These are phyloP conservation scores for Ichneumoninae sp. DNA, from an alignment of 2,888 invertebrate species.

Conservation along the genomic window DNA sequence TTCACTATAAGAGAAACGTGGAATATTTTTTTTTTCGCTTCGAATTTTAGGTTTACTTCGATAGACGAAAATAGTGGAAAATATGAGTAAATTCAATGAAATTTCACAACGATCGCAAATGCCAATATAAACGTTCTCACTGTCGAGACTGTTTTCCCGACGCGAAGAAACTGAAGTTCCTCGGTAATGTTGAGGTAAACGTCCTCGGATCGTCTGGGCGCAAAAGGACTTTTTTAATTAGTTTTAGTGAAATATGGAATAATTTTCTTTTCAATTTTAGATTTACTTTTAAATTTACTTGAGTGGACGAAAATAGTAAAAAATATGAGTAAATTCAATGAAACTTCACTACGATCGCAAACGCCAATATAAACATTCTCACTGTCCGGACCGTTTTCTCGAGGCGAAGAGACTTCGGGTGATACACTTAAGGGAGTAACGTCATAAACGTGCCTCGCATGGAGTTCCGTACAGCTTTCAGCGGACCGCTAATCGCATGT, in stretches of 20 bases:
- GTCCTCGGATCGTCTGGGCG: background rate
- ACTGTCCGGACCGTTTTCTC: background rate
- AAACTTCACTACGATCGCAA: background rate
- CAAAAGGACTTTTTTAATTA: background rate
- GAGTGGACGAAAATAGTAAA: background rate
- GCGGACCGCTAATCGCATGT: slow-evolving; percentile 1
- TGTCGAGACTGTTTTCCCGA: background rate
- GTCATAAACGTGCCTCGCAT: background rate
- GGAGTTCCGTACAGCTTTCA: background rate
- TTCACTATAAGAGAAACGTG: background rate
- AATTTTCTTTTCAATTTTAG: background rate
- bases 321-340: background rate
- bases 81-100: background rate
- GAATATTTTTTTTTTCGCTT: background rate
- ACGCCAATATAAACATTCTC: background rate
- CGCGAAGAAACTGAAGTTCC: background rate
- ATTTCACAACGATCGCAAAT: background rate
- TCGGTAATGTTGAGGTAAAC: background rate
- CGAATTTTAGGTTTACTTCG: too few species aligned
- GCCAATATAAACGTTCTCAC: background rate
- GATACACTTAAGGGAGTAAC: background rate
- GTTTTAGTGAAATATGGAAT: background rate
- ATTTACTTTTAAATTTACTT: too few species aligned
- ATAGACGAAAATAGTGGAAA: background rate
- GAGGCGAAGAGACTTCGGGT: background rate